These are phyloP conservation scores for Nebria salina DNA, from an alignment of 2,888 invertebrate species.

Conservation along the genomic window DNA sequence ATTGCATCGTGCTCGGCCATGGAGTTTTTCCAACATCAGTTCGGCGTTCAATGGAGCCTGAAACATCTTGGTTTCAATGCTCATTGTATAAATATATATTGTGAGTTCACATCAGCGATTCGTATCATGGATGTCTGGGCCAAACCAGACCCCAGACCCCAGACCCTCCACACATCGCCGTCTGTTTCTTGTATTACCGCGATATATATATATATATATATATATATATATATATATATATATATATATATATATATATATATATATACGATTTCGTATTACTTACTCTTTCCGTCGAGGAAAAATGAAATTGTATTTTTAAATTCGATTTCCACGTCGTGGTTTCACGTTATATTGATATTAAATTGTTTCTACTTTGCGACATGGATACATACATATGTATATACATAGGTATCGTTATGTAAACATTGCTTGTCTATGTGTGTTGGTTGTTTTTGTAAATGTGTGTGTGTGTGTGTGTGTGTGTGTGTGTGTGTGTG, in stretches of 20 bases:
- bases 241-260: neutral
- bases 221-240: neutral
- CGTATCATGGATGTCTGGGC: slow-evolving; percentile 34
- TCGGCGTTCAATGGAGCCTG: slow-evolving; percentile 44
- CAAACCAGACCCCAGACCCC: neutral
- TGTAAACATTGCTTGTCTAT: slow-evolving; percentile 6
- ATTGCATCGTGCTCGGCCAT: slow-evolving; percentile 33
- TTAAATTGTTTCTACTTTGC: slow-evolving; percentile 43
- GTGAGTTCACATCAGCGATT: slow-evolving; percentile 46
- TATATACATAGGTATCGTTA: slow-evolving; percentile 6
- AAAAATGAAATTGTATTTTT: slow-evolving; percentile 41
- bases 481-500: slow-evolving; percentile 15
- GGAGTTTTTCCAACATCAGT: slow-evolving; percentile 38
- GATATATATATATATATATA: neutral
- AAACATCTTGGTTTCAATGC: slow-evolving; percentile 46
- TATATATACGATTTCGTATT: neutral
- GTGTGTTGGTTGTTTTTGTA: neutral
- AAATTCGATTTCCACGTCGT: slow-evolving; percentile 39
- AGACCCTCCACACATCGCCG: neutral
- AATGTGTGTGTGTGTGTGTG: slow-evolving; percentile 19
- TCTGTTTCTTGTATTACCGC: neutral
- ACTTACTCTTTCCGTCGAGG: slow-evolving; percentile 18
- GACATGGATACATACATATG: neutral
- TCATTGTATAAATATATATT: slow-evolving; percentile 45
- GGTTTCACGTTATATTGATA: slow-evolving; percentile 36